These are phyloP conservation scores for Diorhabda carinulata DNA, from an alignment of 1,140 invertebrate genomes.

Conservation along the genomic window DNA sequence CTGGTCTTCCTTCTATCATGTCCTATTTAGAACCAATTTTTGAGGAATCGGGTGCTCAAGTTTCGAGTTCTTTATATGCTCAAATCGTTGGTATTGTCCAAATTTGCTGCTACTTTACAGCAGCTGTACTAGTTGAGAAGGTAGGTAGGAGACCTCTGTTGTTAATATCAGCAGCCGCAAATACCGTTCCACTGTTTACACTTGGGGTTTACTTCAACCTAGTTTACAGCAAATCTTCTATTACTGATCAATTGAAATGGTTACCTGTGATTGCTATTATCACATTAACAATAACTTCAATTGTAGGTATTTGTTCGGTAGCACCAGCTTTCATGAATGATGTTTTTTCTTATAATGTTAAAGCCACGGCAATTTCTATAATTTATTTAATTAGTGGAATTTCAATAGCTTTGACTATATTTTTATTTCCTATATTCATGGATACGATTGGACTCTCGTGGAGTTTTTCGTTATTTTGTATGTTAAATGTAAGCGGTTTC, in stretches of 20 bases:
- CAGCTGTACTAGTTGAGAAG: conserved; percentile 70
- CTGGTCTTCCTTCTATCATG: conserved; percentile 81
- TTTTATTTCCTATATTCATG: conserved; percentile 7
- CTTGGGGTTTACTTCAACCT: conserved; percentile 41
- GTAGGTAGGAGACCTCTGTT: conserved; percentile 69
- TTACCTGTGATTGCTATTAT: conserved; percentile 37
- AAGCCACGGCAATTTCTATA: conserved; percentile 68
- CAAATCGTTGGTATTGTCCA: conserved; percentile 78
- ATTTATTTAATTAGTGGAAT: conserved; percentile 50
- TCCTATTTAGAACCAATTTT: conserved; percentile 78
- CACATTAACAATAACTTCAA: conserved; percentile 37
- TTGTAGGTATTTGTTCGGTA: conserved; percentile 68
- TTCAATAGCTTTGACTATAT: background rate
- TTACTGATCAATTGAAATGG: conserved; percentile 36
- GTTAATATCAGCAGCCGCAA: conserved; percentile 62
- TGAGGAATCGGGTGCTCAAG: conserved; percentile 53
- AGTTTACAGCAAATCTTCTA: conserved; percentile 27
- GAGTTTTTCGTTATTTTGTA: background rate
- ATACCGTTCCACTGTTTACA: conserved; percentile 44
- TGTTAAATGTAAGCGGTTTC: background rate
- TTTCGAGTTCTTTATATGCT: conserved; percentile 56
- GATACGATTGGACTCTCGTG: background rate
- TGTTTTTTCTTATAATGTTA: conserved; percentile 72
- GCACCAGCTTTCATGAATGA: conserved; percentile 82
- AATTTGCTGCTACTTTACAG: conserved; percentile 65